These are phyloP conservation scores for Ariolimax columbianus DNA, from an alignment of 2,888 invertebrate species.

Conservation along the genomic window DNA sequence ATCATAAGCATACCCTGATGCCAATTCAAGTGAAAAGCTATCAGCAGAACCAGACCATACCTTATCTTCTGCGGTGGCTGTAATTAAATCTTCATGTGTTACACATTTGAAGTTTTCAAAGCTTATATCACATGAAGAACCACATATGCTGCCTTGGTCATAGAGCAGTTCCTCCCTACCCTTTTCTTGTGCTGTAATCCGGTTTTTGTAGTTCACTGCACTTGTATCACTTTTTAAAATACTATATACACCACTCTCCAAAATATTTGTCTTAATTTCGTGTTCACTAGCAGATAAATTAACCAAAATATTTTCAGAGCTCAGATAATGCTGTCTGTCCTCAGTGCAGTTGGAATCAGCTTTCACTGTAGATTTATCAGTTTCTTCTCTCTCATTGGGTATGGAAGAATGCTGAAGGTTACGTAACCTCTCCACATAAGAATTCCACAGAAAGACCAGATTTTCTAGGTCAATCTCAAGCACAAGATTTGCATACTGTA, in stretches of 20 bases:
- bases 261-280: not conserved
- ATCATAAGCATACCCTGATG: not conserved
- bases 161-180: not conserved
- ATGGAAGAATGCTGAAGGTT: constrained; percentile 23
- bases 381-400: not conserved
- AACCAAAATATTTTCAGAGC: constrained; percentile 1
- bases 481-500: constrained; percentile 49
- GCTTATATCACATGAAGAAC: not conserved
- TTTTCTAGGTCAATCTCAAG: constrained; percentile 55
- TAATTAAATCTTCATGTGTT: constrained; percentile 11
- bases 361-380: not conserved
- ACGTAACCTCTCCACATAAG: constrained; percentile 43
- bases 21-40: not conserved
- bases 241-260: not conserved
- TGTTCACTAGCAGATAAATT: not conserved
- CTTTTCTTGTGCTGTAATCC: constrained; percentile 15
- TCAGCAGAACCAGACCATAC: not conserved
- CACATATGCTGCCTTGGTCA: constrained; percentile 1
- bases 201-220: not conserved
- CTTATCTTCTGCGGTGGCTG: not conserved
- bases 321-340: too few species aligned
- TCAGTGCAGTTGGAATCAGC: not conserved
- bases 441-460: constrained; percentile 54
- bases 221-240: not conserved
- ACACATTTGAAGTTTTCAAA: not conserved